Conservation (phyloP, 2,888 invertebrate species). For the Cylindroiulus punctatus region DNA sequence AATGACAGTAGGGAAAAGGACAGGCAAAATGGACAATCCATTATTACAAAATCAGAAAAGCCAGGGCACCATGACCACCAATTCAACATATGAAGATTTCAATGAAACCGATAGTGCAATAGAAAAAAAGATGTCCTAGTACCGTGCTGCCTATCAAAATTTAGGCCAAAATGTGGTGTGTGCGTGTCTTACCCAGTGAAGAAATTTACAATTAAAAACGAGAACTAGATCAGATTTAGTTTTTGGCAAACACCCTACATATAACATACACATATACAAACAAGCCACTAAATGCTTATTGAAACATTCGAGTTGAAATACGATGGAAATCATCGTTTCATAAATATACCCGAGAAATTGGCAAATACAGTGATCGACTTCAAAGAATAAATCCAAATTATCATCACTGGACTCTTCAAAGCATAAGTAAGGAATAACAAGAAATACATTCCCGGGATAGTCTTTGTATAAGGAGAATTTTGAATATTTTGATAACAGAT, state of each 20-base stretch:
- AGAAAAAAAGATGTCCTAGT: not conserved
- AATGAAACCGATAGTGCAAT: not conserved
- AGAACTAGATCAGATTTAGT: slow-evolving; percentile 39
- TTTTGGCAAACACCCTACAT: slow-evolving; percentile 46
- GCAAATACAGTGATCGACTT: not conserved
- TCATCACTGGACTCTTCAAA: not conserved
- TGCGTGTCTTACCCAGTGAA: slow-evolving; percentile 19
- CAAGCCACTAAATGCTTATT: slow-evolving; percentile 22
- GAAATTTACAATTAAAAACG: slow-evolving; percentile 26
- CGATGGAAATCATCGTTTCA: slow-evolving; percentile 1
- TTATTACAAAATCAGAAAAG: not conserved
- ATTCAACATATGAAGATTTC: not conserved
- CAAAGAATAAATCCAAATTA: not conserved
- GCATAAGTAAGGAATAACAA: not conserved
- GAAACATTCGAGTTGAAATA: not conserved
- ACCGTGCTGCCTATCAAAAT: slow-evolving; percentile 36
- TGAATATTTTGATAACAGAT: slow-evolving; percentile 18
- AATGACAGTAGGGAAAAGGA: not conserved
- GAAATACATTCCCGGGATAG: not conserved
- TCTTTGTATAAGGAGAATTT: not conserved
- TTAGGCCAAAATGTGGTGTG: slow-evolving; percentile 31
- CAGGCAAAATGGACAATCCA: slow-evolving; percentile 6
- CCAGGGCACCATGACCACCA: not conserved
- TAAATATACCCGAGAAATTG: not conserved
- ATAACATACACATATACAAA: slow-evolving; percentile 30